Evolutionary conservation across 2,797 vertebrate species (phyloP).

Genomic region (Amphiprion clarkii): DNA sequence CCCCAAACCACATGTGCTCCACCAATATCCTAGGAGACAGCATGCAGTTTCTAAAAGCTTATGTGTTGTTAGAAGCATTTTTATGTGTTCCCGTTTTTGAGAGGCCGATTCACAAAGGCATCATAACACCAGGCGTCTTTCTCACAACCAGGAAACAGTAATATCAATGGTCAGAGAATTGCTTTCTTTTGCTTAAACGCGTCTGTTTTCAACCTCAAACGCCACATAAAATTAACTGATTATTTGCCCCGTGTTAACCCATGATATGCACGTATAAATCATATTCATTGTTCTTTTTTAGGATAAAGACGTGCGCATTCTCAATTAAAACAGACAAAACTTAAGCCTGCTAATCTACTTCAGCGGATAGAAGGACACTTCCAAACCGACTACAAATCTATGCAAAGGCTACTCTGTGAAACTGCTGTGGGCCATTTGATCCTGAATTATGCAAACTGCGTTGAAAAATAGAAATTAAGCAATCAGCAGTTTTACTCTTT

Average conservation of each 20-base stretch:
- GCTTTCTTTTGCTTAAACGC: conserved; percentile 40
- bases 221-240: conserved; percentile 53
- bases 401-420: conserved; percentile 34
- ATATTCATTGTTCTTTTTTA: conserved; percentile 19
- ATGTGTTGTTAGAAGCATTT: conserved; percentile 24
- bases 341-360: conserved; percentile 40
- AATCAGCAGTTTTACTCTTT: conserved; percentile 51
- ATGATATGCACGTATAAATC: conserved; percentile 33
- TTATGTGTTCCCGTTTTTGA: conserved; percentile 36
- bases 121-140: conserved; percentile 43
- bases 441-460: conserved; percentile 52
- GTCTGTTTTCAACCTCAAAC: conserved; percentile 43
- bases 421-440: conserved; percentile 31
- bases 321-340: conserved; percentile 34
- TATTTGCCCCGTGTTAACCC: conserved; percentile 27
- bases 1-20: conserved; percentile 50
- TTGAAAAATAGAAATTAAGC: conserved; percentile 43
- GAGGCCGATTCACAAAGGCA: conserved; percentile 21
- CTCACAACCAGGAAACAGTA: conserved; percentile 23
- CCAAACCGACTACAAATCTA: conserved; percentile 23
- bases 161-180: conserved; percentile 48
- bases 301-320: conserved; percentile 25
- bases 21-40: conserved; percentile 17
- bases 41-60: neutral
- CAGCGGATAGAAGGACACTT: conserved; percentile 19